Conservation (phyloP, 2,797 vertebrate species). For the Leuciscus waleckii region DNA sequence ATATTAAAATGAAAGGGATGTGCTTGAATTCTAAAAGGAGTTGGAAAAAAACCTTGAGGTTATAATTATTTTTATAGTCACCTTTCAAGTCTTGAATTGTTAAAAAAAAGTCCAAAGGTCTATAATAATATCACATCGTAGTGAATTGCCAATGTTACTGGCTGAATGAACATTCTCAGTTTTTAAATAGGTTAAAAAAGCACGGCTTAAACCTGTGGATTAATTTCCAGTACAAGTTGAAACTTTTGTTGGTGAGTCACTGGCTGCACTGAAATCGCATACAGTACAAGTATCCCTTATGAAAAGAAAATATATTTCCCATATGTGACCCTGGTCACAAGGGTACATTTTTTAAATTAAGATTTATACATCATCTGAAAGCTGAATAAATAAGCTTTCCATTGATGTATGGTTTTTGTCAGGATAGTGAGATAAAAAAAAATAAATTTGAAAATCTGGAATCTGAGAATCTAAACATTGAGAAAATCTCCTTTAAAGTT, state of each 20-base stretch:
- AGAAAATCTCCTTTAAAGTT: too few species aligned
- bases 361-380: too few species aligned
- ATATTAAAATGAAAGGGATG: neutral
- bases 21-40: neutral
- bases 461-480: too few species aligned
- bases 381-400: too few species aligned
- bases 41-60: neutral
- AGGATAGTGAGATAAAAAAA: too few species aligned
- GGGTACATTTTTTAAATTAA: too few species aligned
- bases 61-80: neutral
- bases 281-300: too few species aligned
- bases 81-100: too few species aligned
- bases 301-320: too few species aligned
- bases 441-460: too few species aligned
- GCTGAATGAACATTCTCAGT: neutral
- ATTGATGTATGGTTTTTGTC: too few species aligned
- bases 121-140: neutral
- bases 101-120: neutral
- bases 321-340: too few species aligned
- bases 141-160: conserved; percentile 2
- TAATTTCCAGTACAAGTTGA: neutral
- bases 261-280: neutral
- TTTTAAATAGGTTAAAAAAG: neutral
- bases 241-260: neutral
- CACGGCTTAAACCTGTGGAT: neutral